Conservation (phyloP, 2,797 vertebrate species). For the Microhierax caerulescens region DNA sequence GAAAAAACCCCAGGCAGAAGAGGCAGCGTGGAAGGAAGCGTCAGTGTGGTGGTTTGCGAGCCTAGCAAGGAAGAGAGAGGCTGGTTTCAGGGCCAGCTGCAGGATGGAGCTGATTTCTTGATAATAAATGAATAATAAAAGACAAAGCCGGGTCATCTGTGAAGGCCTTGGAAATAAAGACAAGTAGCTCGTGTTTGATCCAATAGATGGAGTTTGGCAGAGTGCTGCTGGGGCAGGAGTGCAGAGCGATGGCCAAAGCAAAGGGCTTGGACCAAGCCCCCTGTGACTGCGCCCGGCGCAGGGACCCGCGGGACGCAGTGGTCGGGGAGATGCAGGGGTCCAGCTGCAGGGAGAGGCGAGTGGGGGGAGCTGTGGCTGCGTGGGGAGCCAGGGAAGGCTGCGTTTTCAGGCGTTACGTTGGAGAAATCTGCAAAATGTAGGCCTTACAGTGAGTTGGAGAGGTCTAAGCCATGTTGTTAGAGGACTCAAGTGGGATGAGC, state of each 20-base stretch:
- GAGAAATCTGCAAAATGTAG: not conserved
- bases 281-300: not conserved
- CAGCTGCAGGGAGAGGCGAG: not conserved
- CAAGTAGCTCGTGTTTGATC: not conserved
- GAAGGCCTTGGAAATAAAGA: constrained; percentile 12
- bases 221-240: not conserved
- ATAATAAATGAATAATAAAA: constrained; percentile 21
- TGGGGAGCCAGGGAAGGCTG: not conserved
- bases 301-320: not conserved
- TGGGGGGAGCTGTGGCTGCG: not conserved
- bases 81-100: not conserved
- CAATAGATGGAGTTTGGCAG: not conserved
- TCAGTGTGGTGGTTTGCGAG: accelerated
- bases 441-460: not conserved
- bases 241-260: not conserved
- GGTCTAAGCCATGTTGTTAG: not conserved
- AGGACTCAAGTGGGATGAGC: not conserved
- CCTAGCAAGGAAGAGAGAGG: not conserved
- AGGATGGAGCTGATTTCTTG: not conserved
- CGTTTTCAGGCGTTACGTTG: accelerated
- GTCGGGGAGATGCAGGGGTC: not conserved
- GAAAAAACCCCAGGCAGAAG: not conserved
- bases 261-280: not conserved
- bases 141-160: not conserved
- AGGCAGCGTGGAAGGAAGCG: not conserved